A percentile compares a stretch with the other conserved stretches of the same genome.
phyloP scores from a whole-genome alignment of 1,140 invertebrate species.

The Heterodera carotae region DNA sequence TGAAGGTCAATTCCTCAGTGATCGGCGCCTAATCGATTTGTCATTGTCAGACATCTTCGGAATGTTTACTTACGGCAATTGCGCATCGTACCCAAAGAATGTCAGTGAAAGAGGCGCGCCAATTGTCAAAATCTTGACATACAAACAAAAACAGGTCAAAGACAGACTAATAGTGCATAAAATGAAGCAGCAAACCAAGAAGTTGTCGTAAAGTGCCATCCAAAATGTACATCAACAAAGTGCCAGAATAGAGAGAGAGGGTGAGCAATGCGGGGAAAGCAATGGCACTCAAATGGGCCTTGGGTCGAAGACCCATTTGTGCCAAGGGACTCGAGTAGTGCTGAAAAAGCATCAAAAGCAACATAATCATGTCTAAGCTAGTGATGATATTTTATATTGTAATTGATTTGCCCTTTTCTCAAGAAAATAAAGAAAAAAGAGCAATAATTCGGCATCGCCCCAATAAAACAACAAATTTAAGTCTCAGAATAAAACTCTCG shows the following conservation, averaged over 20 bases:
- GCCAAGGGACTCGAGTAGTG: constrained; percentile 26
- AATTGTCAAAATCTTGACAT: background rate
- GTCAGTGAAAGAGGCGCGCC: constrained; percentile 1
- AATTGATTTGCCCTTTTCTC: no score
- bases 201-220: constrained; percentile 32
- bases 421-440: no score
- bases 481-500: no score
- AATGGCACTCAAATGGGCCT: constrained; percentile 7
- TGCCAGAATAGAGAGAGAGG: constrained; percentile 35
- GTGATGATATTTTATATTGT: no score
- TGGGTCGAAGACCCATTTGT: constrained; percentile 41
- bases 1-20: constrained; percentile 41
- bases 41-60: background rate
- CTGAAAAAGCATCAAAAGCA: constrained; percentile 26
- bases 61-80: constrained; percentile 21
- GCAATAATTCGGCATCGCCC: no score
- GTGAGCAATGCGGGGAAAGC: constrained; percentile 31
- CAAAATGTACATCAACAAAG: constrained; percentile 4
- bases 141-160: constrained; percentile 20
- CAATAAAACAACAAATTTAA: no score
- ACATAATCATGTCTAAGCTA: background rate
- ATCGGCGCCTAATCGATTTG: constrained; percentile 28
- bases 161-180: background rate
- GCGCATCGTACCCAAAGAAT: constrained; percentile 33
- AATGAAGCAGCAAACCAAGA: constrained; percentile 16